Conservation (phyloP, 1,140 invertebrate genomes). For the Propsilocerus akamusi region DNA sequence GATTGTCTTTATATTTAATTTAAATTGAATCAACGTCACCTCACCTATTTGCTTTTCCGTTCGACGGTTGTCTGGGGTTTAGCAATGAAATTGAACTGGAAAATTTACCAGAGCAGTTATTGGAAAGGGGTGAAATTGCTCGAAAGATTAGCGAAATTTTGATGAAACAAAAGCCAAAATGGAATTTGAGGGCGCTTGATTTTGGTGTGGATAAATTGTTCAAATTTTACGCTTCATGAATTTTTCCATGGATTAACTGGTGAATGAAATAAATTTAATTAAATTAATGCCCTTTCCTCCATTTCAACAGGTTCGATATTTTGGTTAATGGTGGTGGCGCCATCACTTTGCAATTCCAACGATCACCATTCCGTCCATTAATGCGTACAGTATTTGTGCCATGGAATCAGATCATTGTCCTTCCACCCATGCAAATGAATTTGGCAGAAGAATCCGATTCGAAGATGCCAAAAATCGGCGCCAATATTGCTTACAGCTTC, state of each 20-base stretch:
- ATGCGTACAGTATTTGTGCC: conserved; percentile 80
- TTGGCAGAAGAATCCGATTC: conserved; percentile 48
- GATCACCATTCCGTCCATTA: conserved; percentile 74
- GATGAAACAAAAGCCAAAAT: no score
- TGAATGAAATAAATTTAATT: neutral
- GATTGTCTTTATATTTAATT: conserved; percentile 4
- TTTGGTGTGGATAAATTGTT: no score
- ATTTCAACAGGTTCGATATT: conserved; percentile 79
- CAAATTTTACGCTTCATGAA: no score
- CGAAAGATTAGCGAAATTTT: no score
- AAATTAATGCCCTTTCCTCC: neutral
- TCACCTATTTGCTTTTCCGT: neutral
- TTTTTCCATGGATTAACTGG: neutral
- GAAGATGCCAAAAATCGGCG: neutral
- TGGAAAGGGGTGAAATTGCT: no score
- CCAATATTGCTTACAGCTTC: conserved; percentile 32
- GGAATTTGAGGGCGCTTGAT: no score
- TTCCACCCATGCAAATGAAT: conserved; percentile 72
- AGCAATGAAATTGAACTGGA: neutral
- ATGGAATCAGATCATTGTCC: conserved; percentile 88
- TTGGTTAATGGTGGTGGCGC: conserved; percentile 97
- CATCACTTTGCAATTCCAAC: conserved; percentile 87
- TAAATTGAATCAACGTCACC: conserved; percentile 2
- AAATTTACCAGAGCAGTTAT: no score
- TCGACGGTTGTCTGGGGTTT: neutral